Evolutionary conservation across 1,140 invertebrate species (phyloP).

Genomic region (Nymphalis io): DNA sequence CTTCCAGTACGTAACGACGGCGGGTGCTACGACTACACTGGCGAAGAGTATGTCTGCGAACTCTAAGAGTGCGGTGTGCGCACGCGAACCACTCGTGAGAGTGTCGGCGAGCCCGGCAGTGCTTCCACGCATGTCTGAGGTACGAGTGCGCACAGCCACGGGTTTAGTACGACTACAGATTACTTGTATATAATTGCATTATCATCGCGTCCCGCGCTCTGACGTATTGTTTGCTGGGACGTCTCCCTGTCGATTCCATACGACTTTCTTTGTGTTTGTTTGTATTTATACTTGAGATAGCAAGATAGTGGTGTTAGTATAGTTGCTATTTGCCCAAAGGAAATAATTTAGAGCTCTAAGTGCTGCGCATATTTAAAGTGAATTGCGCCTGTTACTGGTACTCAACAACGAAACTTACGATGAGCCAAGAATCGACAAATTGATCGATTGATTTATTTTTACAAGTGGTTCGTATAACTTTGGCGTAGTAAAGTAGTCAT

Average conservation of each 20-base stretch:
- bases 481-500: not conserved
- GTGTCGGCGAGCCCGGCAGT: conserved; percentile 81
- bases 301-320: conserved; percentile 9
- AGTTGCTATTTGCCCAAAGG: conserved; percentile 1
- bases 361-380: not conserved
- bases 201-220: conserved; percentile 62
- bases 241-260: conserved; percentile 38
- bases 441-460: too few species aligned
- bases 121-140: conserved; percentile 82
- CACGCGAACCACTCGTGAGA: conserved; percentile 73
- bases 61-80: conserved; percentile 83
- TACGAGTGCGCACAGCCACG: conserved; percentile 51
- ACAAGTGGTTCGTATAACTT: too few species aligned
- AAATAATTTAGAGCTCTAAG: not conserved
- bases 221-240: conserved; percentile 48
- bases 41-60: conserved; percentile 87
- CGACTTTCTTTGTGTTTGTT: conserved; percentile 37
- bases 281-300: conserved; percentile 10
- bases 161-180: conserved; percentile 61
- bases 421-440: not conserved
- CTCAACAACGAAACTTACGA: not conserved
- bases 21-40: conserved; percentile 86
- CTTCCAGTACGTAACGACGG: conserved; percentile 92
- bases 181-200: conserved; percentile 70
- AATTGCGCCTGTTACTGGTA: not conserved